Percentiles rank a stretch among this genome's conserved stretches.
Conservation (phyloP, 2,113 vertebrate genomes). For the Diglossa brunneiventris region DNA sequence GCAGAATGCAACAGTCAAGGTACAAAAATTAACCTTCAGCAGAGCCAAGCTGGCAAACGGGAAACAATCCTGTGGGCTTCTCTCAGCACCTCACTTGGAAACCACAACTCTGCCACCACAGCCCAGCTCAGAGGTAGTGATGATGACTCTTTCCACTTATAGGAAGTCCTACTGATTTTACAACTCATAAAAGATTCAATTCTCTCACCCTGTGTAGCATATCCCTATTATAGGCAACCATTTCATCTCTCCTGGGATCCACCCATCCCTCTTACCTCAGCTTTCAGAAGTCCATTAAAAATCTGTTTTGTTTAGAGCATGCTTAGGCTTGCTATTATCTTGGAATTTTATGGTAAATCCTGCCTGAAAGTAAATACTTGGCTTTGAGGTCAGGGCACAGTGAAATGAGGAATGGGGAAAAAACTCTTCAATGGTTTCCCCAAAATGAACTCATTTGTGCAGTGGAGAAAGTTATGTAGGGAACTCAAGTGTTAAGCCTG, state of each 20-base stretch:
- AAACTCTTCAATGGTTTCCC: background rate
- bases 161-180: background rate
- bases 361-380: background rate
- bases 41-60: background rate
- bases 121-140: background rate
- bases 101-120: background rate
- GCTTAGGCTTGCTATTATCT: background rate
- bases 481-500: background rate
- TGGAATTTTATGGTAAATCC: background rate
- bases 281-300: slow-evolving; percentile 17
- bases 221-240: background rate
- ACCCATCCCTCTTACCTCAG: background rate
- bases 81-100: background rate
- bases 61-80: background rate
- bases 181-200: background rate
- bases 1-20: background rate
- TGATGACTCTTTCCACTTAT: background rate
- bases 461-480: background rate
- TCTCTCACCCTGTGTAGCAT: background rate
- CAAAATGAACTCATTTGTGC: background rate
- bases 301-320: background rate
- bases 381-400: background rate
- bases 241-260: background rate
- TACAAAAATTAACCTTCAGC: background rate
- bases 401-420: background rate